Base-by-base conservation (phyloP, 2,113 vertebrate species). In the Nothoprocta pentlandii region DNA sequence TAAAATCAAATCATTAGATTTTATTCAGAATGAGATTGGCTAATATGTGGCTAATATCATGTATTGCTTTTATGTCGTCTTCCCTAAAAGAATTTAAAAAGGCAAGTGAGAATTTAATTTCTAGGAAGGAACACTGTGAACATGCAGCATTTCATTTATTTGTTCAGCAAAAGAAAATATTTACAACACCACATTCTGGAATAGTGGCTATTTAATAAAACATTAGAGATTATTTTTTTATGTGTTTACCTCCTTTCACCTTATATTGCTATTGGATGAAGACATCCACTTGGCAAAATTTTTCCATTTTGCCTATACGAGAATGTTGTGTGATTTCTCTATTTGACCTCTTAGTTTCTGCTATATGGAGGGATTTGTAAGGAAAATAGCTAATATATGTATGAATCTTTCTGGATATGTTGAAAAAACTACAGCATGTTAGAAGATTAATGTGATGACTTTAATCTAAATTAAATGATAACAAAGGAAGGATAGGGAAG, bases 11-110 rank as follows among this genome's bases (percentile, higher is more conserved):
- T 94, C 0, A 8, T 69, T 84, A 54, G 21, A 71, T 85, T 91
- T 93, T 96, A 84, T 84, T 94, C 76, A 64, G 44, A 90, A 63
- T 51, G 53, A 67, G 62, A 59, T 74, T 91, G 44, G 34, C 34
- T 34, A 34, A 34, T 34, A 34, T 59, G 32, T 49, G 20, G 51
- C 15, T 91, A 75, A 58, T 68, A 49, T 86, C 22, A 42, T 6
- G 2, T 82, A 63, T 67, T 83, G 51, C 49, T 82, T 83, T 80
- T 82, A 75, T 64, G n/a, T 66, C 66, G 25, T 61, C 74, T 83
- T 70, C 30, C 26, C 36, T 94, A 6, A 16, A 28, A 61, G 67
- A 36, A 26, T 81, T 44, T 66, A 47, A 76, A 75, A 14, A 54
- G 51, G 5, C 41, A 73, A 66, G 34, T 70, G 39, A 62, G 49